Base-by-base conservation (phyloP, 2,888 invertebrate genomes). In the Notodonta ziczac region DNA sequence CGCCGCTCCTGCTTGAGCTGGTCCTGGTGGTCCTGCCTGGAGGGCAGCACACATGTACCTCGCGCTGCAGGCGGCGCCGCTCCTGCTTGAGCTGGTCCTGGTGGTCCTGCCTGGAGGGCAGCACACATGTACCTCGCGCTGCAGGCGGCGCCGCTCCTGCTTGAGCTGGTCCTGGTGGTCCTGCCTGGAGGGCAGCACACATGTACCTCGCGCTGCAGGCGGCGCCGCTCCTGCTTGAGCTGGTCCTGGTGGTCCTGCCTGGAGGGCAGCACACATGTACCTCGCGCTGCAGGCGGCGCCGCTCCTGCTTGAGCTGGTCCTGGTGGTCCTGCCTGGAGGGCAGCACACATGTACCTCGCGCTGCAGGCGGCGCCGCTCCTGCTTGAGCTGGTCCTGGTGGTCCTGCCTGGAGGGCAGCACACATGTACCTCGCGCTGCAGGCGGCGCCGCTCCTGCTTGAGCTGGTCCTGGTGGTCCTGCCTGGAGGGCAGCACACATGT, bases 381-480 rank as follows among this genome's bases (percentile, higher is more conserved):
- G 96, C 94, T 99, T 99, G 75, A 99, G 94, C 84, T 98, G 98
- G 80, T 99, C 99, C 62, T 98, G 97, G 73, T 97, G 96, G 87
- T 99, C 99, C 52, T 98, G 97, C 7, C 98, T 96, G 66, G 97
- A 96, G 85, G 98, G 97, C 89, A 98, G 99, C 59, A n/a, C n/a
- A n/a, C n/a, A n/a, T n/a, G n/a, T n/a, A n/a, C n/a, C n/a, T n/a
- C n/a, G n/a, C n/a, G n/a, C n/a, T n/a, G n/a, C n/a, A n/a, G n/a
- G n/a, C n/a, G n/a, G n/a, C n/a, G n/a, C n/a, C 98, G 97, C 89
- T 99, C 99, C 67, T 97, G 96, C 94, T 99, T 99, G 75, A 99
- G 94, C 84, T 98, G 98, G 80, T 99, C 99, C 62, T 98, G 97
- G 73, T 97, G 96, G 87, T 99, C 99, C 52, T 98, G 97, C 7